Conservation (phyloP, 2,888 invertebrate genomes). For the Schizotus pectinicornis region DNA sequence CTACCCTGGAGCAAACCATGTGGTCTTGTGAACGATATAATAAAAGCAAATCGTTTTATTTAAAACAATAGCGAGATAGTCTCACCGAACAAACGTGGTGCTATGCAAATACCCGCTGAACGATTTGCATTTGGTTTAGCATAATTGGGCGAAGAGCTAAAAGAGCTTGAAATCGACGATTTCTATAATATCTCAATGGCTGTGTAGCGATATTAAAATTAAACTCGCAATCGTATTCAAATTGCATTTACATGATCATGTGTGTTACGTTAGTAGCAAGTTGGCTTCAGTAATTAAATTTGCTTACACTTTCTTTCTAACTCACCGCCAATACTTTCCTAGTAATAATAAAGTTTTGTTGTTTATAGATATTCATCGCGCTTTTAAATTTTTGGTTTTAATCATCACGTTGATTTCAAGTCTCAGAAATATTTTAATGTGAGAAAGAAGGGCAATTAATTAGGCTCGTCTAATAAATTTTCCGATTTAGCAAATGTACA, state of each 20-base stretch:
- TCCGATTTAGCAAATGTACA: slow-evolving; percentile 16
- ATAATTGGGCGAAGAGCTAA: slow-evolving; percentile 44
- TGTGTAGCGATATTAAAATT: slow-evolving; percentile 39
- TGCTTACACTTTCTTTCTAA: not conserved
- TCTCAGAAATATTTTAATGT: slow-evolving; percentile 1
- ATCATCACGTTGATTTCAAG: no score
- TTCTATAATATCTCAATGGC: slow-evolving; percentile 36
- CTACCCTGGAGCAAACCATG: no score
- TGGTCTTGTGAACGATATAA: slow-evolving; percentile 2
- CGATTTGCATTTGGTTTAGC: slow-evolving; percentile 44
- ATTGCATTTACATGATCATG: slow-evolving; percentile 32
- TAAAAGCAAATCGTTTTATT: slow-evolving; percentile 17
- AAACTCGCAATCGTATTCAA: slow-evolving; percentile 43
- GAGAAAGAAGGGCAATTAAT: slow-evolving; percentile 8
- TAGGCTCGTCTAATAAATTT: slow-evolving; percentile 14
- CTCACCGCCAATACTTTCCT: not conserved
- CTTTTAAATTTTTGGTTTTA: no score
- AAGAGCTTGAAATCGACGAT: slow-evolving; percentile 45
- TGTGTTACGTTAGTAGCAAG: not conserved
- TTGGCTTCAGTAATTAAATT: not conserved
- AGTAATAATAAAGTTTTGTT: no score
- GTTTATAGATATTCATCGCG: no score
- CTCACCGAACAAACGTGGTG: slow-evolving; percentile 26
- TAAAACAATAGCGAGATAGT: slow-evolving; percentile 9
- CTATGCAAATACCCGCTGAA: slow-evolving; percentile 36